Evolutionary conservation across 2,113 vertebrate species (phyloP), one percentile per base, ranked within the genome.

Genomic region (Pithys albifrons): DNA sequence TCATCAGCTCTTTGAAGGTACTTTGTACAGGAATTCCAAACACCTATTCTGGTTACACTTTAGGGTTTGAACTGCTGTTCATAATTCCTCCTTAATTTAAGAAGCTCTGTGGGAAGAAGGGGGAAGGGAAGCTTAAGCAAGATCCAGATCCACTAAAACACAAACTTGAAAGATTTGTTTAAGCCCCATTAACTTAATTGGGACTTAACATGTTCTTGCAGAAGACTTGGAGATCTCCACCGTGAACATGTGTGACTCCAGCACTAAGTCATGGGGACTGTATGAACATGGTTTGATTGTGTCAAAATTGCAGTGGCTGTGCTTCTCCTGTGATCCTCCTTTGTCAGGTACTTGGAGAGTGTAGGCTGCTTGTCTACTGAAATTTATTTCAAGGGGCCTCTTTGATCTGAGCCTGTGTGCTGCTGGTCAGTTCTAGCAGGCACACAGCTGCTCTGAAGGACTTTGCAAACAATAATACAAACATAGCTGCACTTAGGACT

Each of bases 401-500:
- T 94, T 65, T 93, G 91, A 83, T 28, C 59, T 7, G 2, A 66
- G 67, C 66, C 45, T 19, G 7, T 2, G 35, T 7, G 29, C 79
- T 72, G 59, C 58, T 73, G 62, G 6, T 74, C 48, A 59, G 45
- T 46, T 86, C 82, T 19, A 31, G 20, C 73, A 88, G 71, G 88
- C 58, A 70, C 54, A 37, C 45, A 54, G 72, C 82, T 80, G 88
- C 85, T 90, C 43, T 51, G 12, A 57, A 77, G 82, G 72, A 46
- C 90, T 96, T 43, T 77, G 64, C 75, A 95, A 94, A 84, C 71
- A 83, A 48, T 23, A 65, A 74, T 49, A 88, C 71, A 74, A 89
- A 80, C 85, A 86, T 9, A 93, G 72, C 75, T 93, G 93, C 91
- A 92, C 92, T 96, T 96, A 88, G 93, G 95, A 97, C 93, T 95